phyloP scores from a whole-genome alignment of 2,113 vertebrate species.

The Cynocephalus volans region DNA sequence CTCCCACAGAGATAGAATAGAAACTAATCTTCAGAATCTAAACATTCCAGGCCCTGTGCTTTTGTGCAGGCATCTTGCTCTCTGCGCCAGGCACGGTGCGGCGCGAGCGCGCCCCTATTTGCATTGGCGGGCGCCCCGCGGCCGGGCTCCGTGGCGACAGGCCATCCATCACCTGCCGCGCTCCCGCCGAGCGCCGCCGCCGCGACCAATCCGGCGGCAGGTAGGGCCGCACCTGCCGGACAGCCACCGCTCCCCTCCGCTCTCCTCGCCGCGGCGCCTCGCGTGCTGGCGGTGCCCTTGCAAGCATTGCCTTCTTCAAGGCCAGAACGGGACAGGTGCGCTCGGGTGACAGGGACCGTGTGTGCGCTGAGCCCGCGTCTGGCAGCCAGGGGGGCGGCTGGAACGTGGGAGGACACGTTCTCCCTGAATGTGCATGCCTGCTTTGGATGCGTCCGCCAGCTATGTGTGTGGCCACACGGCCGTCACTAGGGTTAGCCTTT shows the following conservation, averaged over 20 bases:
- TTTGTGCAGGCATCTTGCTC: constrained; percentile 93
- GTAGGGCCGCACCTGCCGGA: constrained; percentile 92
- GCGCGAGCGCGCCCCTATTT: constrained; percentile 93
- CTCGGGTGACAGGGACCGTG: not conserved
- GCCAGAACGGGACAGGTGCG: constrained; percentile 74
- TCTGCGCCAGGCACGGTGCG: constrained; percentile 84
- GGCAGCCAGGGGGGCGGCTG: not conserved
- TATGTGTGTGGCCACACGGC: not conserved
- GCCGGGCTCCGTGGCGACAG: constrained; percentile 94
- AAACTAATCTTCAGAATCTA: constrained; percentile 88
- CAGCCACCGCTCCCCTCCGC: constrained; percentile 81
- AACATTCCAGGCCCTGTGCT: constrained; percentile 89
- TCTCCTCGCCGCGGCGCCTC: constrained; percentile 74
- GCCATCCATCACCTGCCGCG: constrained; percentile 97
- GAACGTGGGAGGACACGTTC: not conserved
- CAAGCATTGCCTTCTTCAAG: not conserved
- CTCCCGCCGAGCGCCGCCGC: constrained; percentile 92
- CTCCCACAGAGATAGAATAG: constrained; percentile 87
- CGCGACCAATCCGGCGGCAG: constrained; percentile 92
- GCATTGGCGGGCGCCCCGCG: constrained; percentile 95
- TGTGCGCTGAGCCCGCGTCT: not conserved
- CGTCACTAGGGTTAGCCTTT: not conserved
- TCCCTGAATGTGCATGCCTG: accelerated
- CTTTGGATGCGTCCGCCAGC: too few species aligned
- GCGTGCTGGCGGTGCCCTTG: constrained; percentile 78